Evolutionary conservation across 2,797 vertebrate genomes (phyloP), one percentile per base, ranked within the genome.

Genomic region (Enteromius radiatus): DNA sequence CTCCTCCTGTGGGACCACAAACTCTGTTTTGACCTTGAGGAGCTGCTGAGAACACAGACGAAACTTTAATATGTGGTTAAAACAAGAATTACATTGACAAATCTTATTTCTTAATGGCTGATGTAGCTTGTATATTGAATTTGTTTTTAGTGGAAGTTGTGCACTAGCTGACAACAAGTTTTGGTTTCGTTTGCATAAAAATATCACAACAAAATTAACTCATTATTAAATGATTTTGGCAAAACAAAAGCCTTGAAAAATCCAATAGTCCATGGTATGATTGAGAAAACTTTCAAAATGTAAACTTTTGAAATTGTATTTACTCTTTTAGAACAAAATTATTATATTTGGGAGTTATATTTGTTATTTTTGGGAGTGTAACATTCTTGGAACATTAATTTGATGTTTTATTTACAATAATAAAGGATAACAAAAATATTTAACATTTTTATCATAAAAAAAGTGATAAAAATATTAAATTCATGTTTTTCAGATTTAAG

Each of bases 31-130:
- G 88, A 76, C 80, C 84, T 91, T 91, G 74, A 83, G 52, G 86
- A 87, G 88, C 81, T 47, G 77, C 78, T 68, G 70, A 84, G 84
- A 84, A 90, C 85, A 93, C 59, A 33, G 38, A 93, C 88, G 63
- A 90, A 78, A 87, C 73, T 80, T 78, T 73, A 74, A 33, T 26
- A 54, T 69, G 36, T 76, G 54, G 45, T 52, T 54, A 67, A 67
- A 38, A 17, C 47, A 36, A n/a, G 41, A 38, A 28, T 41, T 52
- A 67, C 19, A 78, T 23, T 38, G 38, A 1, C 75, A 63, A 4
- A 52, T 73, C 21, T 4, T 70, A 23, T 61, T 71, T 54, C 9
- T 28, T 17, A 45, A 80, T 14, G 8, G 45, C 6, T 80, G 38
- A 70, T 43, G 17, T 15, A 54, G 45, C 45, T 67, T 67, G 33